phyloP scores from a whole-genome alignment of 2,113 vertebrate genomes.

The Rhombomys opimus region DNA sequence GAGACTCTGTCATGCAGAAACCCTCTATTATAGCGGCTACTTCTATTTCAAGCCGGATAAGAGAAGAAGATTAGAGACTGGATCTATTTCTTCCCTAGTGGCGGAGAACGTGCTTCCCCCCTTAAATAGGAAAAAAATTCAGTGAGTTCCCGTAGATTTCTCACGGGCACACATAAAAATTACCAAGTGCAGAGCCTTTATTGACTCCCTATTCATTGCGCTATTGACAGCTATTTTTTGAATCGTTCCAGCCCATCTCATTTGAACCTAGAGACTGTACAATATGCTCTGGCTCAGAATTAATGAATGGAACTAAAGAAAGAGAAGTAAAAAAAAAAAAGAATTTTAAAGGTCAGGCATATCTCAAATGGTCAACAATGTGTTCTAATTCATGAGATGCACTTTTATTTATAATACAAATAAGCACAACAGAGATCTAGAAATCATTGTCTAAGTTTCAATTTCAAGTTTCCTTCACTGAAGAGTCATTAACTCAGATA shows the following conservation, averaged over 20 bases:
- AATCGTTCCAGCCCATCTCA: not conserved
- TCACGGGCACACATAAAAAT: not conserved
- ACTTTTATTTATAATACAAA: not conserved
- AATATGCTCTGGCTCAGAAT: not conserved
- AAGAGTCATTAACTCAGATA: not conserved
- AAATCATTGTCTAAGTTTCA: not conserved
- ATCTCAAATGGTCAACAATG: not conserved
- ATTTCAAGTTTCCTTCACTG: conserved; percentile 7
- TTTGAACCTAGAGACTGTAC: not conserved
- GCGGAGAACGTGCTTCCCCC: not conserved
- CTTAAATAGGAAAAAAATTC: not conserved
- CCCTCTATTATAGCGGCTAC: rapidly evolving
- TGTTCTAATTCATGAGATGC: conserved; percentile 6
- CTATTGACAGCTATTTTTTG: not conserved
- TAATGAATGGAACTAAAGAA: not conserved
- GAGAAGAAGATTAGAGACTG: not conserved
- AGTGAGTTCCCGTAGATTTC: not conserved
- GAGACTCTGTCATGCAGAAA: not conserved
- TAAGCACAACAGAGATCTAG: not conserved
- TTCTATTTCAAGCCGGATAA: not conserved
- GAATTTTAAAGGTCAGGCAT: not conserved
- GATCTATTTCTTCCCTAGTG: not conserved
- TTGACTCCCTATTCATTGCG: not conserved
- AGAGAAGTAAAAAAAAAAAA: not conserved
- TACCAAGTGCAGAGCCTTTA: not conserved